These are phyloP conservation scores for Scolopax bukidnonensis DNA, from an alignment of 2,797 vertebrate species.

Conservation along the genomic window DNA sequence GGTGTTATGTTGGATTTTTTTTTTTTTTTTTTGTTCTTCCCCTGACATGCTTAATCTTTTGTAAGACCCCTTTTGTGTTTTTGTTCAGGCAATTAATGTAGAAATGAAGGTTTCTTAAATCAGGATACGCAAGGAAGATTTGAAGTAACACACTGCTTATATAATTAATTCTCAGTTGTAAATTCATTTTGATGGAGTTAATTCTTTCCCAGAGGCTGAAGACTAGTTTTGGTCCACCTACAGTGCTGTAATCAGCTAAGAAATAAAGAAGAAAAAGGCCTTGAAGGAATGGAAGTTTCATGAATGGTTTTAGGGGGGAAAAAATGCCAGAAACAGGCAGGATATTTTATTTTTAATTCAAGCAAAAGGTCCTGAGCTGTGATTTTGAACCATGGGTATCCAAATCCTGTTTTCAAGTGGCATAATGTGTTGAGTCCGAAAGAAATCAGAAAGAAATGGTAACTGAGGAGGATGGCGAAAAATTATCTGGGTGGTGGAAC, in stretches of 20 bases:
- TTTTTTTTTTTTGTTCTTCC: background rate
- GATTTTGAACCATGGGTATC: background rate
- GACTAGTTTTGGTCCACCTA: conserved; percentile 57
- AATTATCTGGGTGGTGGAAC: background rate
- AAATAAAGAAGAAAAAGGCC: background rate
- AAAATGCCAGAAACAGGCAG: background rate
- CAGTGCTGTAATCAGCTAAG: conserved; percentile 40
- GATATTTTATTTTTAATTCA: conserved; percentile 21
- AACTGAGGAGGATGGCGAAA: background rate
- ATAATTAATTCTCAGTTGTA: conserved; percentile 75
- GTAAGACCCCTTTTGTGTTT: conserved; percentile 42
- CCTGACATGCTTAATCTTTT: conserved; percentile 45
- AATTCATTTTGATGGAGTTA: conserved; percentile 73
- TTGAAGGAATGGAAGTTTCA: conserved; percentile 2
- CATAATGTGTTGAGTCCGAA: background rate
- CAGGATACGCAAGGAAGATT: conserved; percentile 51
- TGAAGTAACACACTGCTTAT: conserved; percentile 64
- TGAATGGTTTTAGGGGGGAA: background rate
- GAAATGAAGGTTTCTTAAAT: conserved; percentile 53
- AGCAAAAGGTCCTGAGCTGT: background rate
- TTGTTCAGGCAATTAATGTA: conserved; percentile 64
- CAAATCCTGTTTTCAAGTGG: background rate
- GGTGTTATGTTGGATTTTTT: background rate
- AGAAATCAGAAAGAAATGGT: background rate
- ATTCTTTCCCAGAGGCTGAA: conserved; percentile 68